Evolutionary conservation across 2,797 vertebrate genomes (phyloP), one percentile per base, ranked within the genome.

Genomic region (Scolopax rusticola): DNA sequence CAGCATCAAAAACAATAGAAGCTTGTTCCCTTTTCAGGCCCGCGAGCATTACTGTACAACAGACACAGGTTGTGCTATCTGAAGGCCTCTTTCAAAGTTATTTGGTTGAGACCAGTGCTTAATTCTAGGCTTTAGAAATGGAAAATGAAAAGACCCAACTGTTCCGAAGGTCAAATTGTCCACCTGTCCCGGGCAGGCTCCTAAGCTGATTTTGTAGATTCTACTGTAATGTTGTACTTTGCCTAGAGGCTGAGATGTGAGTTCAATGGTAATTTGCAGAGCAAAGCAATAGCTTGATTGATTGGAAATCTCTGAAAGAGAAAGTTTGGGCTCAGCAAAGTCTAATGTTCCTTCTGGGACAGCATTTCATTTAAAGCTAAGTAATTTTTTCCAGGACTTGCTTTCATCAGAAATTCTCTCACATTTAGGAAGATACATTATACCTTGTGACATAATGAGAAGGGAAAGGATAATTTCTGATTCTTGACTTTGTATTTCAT

Each of bases 121-220:
- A 84, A 84, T 85, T 91, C 83, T 47, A 54, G 85, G 80, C 85
- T 94, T 90, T 87, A 93, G 94, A 90, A 94, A 84, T 10, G 43
- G 38, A 88, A 91, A 95, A 90, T 91, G 20, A 95, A 95, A 93
- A 81, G 57, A 53, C 53, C 3, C 53, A 90, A 71, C 53, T 68
- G 38, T 93, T 86, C 28, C 82, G 88, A 86, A 87, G 89, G 83
- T 91, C 90, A 81, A 12, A 61, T 43, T 75, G 41, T 65, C 93
- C 88, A 93, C 94, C 89, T 95, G 93, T 88, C 78, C 61, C 0
- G 0, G 27, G 57, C 48, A 89, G 71, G 50, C 67, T 78, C 50
- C 38, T 69, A 45, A 41, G 68, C 73, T 69, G 73, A 32, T 71
- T 78, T 87, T 68, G 17, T 33, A 33, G 48, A 5, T 18, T 21